Percentiles rank a stretch among this genome's conserved stretches.
Evolutionary conservation across 2,113 vertebrate species (phyloP).

Genomic region (Strix uralensis): DNA sequence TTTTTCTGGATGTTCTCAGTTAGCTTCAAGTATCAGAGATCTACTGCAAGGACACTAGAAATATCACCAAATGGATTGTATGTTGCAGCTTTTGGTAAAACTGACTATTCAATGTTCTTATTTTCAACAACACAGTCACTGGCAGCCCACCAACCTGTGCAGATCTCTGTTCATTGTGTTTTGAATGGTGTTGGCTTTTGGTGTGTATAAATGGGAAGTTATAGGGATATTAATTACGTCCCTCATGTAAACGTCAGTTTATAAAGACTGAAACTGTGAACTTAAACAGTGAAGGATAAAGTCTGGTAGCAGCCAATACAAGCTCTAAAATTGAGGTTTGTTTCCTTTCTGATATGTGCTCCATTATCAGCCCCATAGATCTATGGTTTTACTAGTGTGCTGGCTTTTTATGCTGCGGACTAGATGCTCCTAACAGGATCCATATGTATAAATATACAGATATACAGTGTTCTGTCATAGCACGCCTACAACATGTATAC

Average conservation of each 20-base stretch:
- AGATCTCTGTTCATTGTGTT: background rate
- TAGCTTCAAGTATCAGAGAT: background rate
- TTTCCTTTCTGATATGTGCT: background rate
- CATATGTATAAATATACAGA: background rate
- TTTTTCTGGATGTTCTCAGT: background rate
- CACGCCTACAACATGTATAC: background rate
- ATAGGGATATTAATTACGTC: background rate
- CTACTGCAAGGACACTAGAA: background rate
- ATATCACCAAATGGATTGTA: background rate
- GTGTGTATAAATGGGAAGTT: background rate
- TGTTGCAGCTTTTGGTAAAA: background rate
- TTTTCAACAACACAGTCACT: background rate
- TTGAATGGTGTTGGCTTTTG: background rate
- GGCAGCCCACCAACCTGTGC: background rate
- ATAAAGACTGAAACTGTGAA: background rate
- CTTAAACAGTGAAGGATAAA: background rate
- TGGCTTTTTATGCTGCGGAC: background rate
- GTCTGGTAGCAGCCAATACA: background rate
- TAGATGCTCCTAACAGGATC: background rate
- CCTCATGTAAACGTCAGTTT: accelerated
- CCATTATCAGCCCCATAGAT: background rate
- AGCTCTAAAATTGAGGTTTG: background rate
- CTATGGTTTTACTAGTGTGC: background rate
- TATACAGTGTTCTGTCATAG: background rate
- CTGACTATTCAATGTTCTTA: background rate